Base-by-base conservation (phyloP, 2,113 vertebrate genomes). In the Muscicapa adusta region DNA sequence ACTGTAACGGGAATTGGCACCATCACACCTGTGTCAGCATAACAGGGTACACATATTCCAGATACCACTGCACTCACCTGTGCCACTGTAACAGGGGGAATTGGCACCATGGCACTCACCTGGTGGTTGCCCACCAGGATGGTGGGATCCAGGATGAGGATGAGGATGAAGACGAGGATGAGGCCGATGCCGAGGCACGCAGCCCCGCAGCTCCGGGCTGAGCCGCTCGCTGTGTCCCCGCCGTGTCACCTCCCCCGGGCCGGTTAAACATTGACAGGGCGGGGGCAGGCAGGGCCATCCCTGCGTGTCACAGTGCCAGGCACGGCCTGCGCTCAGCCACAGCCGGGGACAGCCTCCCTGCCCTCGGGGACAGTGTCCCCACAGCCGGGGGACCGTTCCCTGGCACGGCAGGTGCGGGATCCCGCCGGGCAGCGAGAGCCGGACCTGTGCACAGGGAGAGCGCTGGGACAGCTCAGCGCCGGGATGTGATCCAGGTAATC, bases 221-320 rank as follows among this genome's bases (percentile, higher is more conserved):
- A n/a, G n/a, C n/a, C 43, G 34, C 54, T 73, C 68, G 16, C 18
- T 36, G 54, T 82, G 89, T 75, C 71, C 67, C 19, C 8, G 18
- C 74, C 29, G 31, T 34, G 72, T 68, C 36, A 16, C 72, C 86
- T 94, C 94, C 78, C 89, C 73, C 83, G 8, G 79, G 24, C 20
- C 1, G 34, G 93, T 96, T 95, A 95, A 96, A 88, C 34, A 95
- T 97, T 97, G 93, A 95, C 14, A 65, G 48, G 91, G 94, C 58
- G 71, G 94, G 31, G 60, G 72, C 20, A 83, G 67, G 79, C 73
- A 73, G 63, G 74, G 62, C 78, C 18, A 70, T 45, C 54, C 38
- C 57, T 45, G 12, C 48, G 4, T 74, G n/a, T n/a, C 17, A 3
- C 83, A 8, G 58, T 48, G 86, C 75, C 63, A 10, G 36, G 56